Evolutionary conservation across 2,113 vertebrate species (phyloP).

Genomic region (Terrapene triunguis): DNA sequence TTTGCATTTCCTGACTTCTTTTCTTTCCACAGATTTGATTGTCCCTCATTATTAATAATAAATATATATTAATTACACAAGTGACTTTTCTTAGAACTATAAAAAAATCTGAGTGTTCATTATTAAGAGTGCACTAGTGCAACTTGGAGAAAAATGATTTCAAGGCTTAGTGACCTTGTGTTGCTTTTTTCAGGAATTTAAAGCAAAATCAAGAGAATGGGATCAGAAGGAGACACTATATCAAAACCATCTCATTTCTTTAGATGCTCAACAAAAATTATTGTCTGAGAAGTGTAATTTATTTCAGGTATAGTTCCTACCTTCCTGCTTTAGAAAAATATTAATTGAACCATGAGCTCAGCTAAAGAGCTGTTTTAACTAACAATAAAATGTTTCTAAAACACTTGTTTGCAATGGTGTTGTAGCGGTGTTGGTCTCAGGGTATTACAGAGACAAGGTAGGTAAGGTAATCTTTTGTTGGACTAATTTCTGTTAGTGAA

Average conservation of each 20-base stretch:
- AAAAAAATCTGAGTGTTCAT: not conserved
- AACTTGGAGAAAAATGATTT: not conserved
- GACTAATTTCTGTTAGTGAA: not conserved
- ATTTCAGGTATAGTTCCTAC: slow-evolving; percentile 78
- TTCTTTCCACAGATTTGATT: not conserved
- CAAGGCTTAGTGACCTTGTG: not conserved
- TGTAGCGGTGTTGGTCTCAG: not conserved
- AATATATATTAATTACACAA: not conserved
- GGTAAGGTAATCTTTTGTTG: not conserved
- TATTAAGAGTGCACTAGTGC: not conserved
- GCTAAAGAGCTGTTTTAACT: not conserved
- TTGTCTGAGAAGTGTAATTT: slow-evolving; percentile 75
- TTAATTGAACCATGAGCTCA: not conserved
- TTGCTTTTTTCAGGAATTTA: slow-evolving; percentile 77
- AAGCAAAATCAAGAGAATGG: slow-evolving; percentile 79
- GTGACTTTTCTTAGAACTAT: not conserved
- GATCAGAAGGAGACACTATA: slow-evolving; percentile 75
- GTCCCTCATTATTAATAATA: not conserved
- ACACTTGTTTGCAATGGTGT: not conserved
- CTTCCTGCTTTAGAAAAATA: slow-evolving; percentile 29
- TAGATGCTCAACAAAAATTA: slow-evolving; percentile 76
- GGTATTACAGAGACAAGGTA: not conserved
- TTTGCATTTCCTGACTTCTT: not conserved
- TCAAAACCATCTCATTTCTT: slow-evolving; percentile 73
- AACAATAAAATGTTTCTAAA: not conserved